phyloP scores from a whole-genome alignment of 2,888 invertebrate genomes.

The Gymnosoma rotundatum region DNA sequence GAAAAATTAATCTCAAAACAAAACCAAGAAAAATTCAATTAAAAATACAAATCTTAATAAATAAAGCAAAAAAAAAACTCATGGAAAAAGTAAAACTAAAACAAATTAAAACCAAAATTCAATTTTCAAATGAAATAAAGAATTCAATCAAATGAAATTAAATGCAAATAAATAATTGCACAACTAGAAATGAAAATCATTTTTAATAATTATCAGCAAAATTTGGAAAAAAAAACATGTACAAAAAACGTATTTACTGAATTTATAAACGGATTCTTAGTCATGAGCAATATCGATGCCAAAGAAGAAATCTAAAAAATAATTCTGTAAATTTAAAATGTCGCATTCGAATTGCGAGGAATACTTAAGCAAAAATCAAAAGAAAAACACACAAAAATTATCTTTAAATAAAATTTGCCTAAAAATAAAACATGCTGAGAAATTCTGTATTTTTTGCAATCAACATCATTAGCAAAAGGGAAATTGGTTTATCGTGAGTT shows the following conservation, averaged over 20 bases:
- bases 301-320: not conserved
- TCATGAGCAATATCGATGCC: slow-evolving; percentile 9
- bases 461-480: slow-evolving; percentile 1
- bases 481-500: slow-evolving; percentile 6
- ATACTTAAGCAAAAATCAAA: not conserved
- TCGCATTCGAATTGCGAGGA: slow-evolving; percentile 32
- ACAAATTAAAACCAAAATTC: not conserved
- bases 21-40: slow-evolving; percentile 18
- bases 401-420: slow-evolving; percentile 36
- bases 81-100: not conserved
- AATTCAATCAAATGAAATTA: slow-evolving; percentile 6
- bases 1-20: slow-evolving; percentile 12
- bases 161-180: slow-evolving; percentile 3
- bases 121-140: slow-evolving; percentile 4
- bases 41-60: not conserved
- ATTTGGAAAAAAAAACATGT: not conserved
- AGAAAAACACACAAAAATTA: slow-evolving; percentile 19
- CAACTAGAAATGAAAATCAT: slow-evolving; percentile 50
- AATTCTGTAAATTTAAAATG: slow-evolving; percentile 40
- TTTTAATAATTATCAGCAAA: slow-evolving; percentile 32
- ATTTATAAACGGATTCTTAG: slow-evolving; percentile 6
- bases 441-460: not conserved
- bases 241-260: not conserved
- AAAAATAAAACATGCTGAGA: slow-evolving; percentile 40
- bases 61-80: not conserved